Conservation (phyloP, 2,797 vertebrate species). For the Australoheros facetus region DNA sequence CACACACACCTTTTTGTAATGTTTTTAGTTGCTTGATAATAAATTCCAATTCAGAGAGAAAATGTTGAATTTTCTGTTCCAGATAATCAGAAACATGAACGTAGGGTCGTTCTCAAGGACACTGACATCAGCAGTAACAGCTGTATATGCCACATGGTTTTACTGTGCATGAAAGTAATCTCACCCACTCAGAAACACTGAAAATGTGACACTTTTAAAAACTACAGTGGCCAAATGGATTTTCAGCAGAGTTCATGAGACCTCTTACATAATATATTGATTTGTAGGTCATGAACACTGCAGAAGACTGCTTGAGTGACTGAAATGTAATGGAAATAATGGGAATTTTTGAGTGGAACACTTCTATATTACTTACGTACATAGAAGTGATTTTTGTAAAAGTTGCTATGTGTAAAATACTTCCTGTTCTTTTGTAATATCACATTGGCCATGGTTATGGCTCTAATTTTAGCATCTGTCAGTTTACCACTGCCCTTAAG, state of each 20-base stretch:
- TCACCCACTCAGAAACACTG: neutral
- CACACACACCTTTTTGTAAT: neutral
- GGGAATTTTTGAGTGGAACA: neutral
- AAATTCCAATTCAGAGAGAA: neutral
- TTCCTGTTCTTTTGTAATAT: neutral
- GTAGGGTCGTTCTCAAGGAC: neutral
- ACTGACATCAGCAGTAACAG: neutral
- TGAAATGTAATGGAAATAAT: neutral
- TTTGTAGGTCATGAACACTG: neutral
- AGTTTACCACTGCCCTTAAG: neutral
- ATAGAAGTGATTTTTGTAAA: rapidly evolving
- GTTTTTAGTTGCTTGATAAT: neutral
- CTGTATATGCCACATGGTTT: neutral
- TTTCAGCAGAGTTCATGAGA: slow-evolving; percentile 2
- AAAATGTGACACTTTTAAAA: neutral
- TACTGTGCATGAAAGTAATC: neutral
- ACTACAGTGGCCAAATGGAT: neutral
- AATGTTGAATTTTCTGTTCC: neutral
- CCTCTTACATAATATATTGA: neutral
- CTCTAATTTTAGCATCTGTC: neutral
- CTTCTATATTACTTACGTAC: neutral
- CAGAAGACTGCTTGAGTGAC: neutral
- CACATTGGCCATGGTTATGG: neutral
- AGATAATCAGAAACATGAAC: neutral
- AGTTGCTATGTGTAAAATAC: neutral